Percentiles rank a stretch among this genome's conserved stretches.
Evolutionary conservation across 2,113 vertebrate species (phyloP).

Genomic region (Urocolius indicus): DNA sequence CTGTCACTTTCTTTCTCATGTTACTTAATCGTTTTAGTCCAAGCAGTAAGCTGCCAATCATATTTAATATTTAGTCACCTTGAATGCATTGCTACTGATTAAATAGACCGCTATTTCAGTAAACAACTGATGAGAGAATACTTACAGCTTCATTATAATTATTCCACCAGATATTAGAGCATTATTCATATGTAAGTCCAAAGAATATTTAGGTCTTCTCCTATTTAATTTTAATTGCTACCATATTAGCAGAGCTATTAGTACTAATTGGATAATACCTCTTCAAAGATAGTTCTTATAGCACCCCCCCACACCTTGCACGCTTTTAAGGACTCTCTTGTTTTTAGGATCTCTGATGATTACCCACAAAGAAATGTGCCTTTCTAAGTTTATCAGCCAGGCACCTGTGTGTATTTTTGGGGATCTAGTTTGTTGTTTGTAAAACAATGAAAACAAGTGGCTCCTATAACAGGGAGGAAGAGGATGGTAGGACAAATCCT

Average conservation of each 20-base stretch:
- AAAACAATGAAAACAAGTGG: neutral
- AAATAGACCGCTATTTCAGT: constrained; percentile 77
- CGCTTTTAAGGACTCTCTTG: neutral
- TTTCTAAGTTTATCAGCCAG: neutral
- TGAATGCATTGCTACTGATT: constrained; percentile 76
- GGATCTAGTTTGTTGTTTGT: neutral
- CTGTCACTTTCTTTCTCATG: constrained; percentile 79
- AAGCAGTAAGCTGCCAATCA: constrained; percentile 79
- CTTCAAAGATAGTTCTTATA: constrained; percentile 57
- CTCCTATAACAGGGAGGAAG: neutral
- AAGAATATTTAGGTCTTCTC: constrained; percentile 73
- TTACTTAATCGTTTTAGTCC: constrained; percentile 86
- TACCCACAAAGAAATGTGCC: neutral
- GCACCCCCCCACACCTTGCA: neutral
- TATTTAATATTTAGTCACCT: constrained; percentile 78
- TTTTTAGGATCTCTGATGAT: neutral
- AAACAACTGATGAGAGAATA: constrained; percentile 78
- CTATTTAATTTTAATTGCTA: constrained; percentile 71
- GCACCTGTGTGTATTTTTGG: neutral
- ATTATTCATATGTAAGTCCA: constrained; percentile 67
- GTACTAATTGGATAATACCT: constrained; percentile 58
- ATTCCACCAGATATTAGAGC: constrained; percentile 73
- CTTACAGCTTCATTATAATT: constrained; percentile 80
- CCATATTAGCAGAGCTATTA: constrained; percentile 61
- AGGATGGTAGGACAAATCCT: neutral